A percentile compares a stretch with the other conserved stretches of the same genome.
phyloP scores from a whole-genome alignment of 2,113 vertebrate species.

The Sinosuthora webbiana region DNA sequence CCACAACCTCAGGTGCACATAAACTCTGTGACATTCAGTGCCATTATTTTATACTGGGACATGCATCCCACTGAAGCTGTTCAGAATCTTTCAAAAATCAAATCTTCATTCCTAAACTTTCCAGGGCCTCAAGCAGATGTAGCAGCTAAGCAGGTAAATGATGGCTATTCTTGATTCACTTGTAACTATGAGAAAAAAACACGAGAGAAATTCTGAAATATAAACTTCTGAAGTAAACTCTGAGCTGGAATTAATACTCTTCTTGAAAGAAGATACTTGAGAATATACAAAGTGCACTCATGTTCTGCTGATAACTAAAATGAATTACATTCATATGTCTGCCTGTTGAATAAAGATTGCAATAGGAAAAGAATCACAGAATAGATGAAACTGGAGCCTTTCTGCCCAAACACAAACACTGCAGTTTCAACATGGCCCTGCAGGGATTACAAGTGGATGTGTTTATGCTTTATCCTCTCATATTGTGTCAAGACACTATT shows the following conservation, averaged over 20 bases:
- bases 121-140: not conserved
- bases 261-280: not conserved
- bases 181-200: not conserved
- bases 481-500: constrained; percentile 31
- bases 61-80: not conserved
- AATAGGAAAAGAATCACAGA: not conserved
- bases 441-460: constrained; percentile 27
- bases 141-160: not conserved
- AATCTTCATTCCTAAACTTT: not conserved
- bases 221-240: not conserved
- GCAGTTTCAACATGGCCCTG: not conserved
- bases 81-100: not conserved
- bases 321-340: not conserved
- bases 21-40: not conserved
- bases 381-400: not conserved
- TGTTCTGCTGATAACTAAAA: not conserved
- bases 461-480: constrained; percentile 29
- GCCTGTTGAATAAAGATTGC: constrained; percentile 1
- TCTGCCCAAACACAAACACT: not conserved
- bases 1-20: not conserved
- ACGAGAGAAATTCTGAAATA: not conserved
- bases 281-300: not conserved
- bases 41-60: not conserved
- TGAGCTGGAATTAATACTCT: not conserved
- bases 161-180: not conserved